Conservation (phyloP, 2,888 invertebrate genomes). For the Synergus umbraculus region DNA sequence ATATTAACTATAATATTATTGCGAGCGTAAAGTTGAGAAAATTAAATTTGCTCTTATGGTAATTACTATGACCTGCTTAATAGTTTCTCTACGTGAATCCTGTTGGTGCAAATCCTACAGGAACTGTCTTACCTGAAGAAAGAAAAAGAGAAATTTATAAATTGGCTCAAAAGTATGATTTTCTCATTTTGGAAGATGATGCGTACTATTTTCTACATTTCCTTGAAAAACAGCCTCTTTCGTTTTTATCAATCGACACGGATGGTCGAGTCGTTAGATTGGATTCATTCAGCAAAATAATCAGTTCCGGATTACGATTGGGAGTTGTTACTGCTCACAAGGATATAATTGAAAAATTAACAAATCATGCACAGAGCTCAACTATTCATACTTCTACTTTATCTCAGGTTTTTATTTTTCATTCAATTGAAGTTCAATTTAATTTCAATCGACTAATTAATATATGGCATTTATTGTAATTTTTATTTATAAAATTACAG, state of each 20-base stretch:
- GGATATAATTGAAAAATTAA: conserved; percentile 81
- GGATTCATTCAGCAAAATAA: conserved; percentile 88
- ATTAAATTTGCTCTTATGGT: no score
- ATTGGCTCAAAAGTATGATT: conserved; percentile 85
- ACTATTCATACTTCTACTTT: conserved; percentile 82
- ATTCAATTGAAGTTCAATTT: background rate
- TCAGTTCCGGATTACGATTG: conserved; percentile 84
- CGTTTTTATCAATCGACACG: conserved; percentile 86
- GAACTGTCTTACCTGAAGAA: conserved; percentile 82
- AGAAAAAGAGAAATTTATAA: conserved; percentile 84
- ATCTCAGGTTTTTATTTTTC: conserved; percentile 79
- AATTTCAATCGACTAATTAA: no score
- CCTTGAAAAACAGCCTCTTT: conserved; percentile 80
- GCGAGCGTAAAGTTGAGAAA: no score
- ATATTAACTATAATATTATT: no score
- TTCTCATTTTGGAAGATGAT: conserved; percentile 89
- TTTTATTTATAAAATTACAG: conserved; percentile 68
- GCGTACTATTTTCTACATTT: conserved; percentile 89
- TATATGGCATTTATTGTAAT: no score
- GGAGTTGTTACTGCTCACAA: conserved; percentile 86
- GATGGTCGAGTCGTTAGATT: conserved; percentile 87
- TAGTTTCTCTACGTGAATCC: conserved; percentile 87
- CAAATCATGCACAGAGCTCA: conserved; percentile 83
- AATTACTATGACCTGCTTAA: conserved; percentile 77
- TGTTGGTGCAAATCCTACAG: conserved; percentile 88